Evolutionary conservation across 2,888 invertebrate species (phyloP).

Genomic region (Tiphia femorata): DNA sequence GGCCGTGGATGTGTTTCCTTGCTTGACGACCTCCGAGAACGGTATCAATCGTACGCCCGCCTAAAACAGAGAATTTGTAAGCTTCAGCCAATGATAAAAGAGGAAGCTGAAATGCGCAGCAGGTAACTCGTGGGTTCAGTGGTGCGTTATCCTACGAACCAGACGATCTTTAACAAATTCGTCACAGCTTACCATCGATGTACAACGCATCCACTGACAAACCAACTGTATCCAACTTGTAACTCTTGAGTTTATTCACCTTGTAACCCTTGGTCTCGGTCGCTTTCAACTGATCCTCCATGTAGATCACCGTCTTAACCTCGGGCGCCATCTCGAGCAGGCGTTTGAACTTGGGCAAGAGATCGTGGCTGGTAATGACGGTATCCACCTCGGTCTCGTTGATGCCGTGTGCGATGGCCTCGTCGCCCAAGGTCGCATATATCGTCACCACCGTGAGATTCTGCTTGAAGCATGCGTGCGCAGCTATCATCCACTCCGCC

Average conservation of each 20-base stretch:
- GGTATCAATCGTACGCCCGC: slow-evolving; percentile 80
- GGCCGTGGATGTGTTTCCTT: slow-evolving; percentile 68
- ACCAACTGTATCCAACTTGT: background rate
- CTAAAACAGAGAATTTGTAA: too few relatives aligned
- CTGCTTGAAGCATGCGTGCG: slow-evolving; percentile 95
- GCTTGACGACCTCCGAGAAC: slow-evolving; percentile 79
- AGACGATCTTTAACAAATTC: too few relatives aligned
- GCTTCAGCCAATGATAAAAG: too few relatives aligned
- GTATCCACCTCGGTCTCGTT: slow-evolving; percentile 96
- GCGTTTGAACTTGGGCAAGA: slow-evolving; percentile 90
- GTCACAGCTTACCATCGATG: too few relatives aligned
- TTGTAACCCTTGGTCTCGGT: slow-evolving; percentile 81
- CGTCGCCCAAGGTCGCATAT: slow-evolving; percentile 96
- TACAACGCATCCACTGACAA: too few relatives aligned
- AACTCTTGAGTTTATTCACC: slow-evolving; percentile 47
- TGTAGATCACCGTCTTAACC: slow-evolving; percentile 85
- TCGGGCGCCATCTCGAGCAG: slow-evolving; percentile 80
- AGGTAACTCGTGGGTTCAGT: too few relatives aligned
- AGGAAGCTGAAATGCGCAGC: too few relatives aligned
- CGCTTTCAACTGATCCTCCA: slow-evolving; percentile 87
- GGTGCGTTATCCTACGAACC: too few relatives aligned
- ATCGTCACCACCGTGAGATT: slow-evolving; percentile 90
- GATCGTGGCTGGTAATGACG: slow-evolving; percentile 92
- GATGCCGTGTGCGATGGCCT: slow-evolving; percentile 95
- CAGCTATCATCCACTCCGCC: slow-evolving; percentile 97